Evolutionary conservation across 2,888 invertebrate species (phyloP), one percentile per base, ranked within the genome.

Genomic region (Torymus aiolomorphi): DNA sequence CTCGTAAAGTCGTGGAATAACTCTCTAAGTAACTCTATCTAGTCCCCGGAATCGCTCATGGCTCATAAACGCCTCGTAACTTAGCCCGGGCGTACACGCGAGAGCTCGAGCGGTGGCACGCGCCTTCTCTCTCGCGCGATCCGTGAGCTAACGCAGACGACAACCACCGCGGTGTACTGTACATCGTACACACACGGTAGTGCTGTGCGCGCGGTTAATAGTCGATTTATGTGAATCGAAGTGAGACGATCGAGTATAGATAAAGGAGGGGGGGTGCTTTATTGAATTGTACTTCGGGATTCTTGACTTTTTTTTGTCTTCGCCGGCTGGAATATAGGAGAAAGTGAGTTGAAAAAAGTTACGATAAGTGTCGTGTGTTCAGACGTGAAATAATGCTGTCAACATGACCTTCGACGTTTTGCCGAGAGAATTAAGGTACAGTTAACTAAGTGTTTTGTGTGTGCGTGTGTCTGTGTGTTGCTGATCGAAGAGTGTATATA

Each of bases 51-150:
- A 89, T 89, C 88, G 88, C 88, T 89, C 87, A 88, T 89, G 88
- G 88, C 87, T 89, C 88, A 90, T 89, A 89, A 90, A 89, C 88
- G 89, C 88, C 88, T 90, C 89, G 88, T 90, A 89, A 89, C 86
- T 90, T 88, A 88, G 84, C 84, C 82, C 83, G 76, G 73, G 71
- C 56, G 78, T 8, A 42, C 42, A 10, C 42, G 42, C 5, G 42
- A 31, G 31, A 42, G 42, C 42, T 42, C 73, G 71, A 72, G 61
- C 75, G 82, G 83, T 83, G 87, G 87, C 88, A 88, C 88, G 88
- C 87, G 88, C 87, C 86, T 85, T 85, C 84, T 86, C 83, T 72
- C 54, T 61, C 49, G 4, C 8, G 65, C n/a, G 20, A 20, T 20
- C 20, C n/a, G 49, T 13, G 14, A 49, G 5, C n/a, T n/a, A 16